A percentile compares a stretch with the other conserved stretches of the same genome.
These are phyloP conservation scores for Ceyx margarethae DNA, from an alignment of 2,113 vertebrate species.

Conservation along the genomic window DNA sequence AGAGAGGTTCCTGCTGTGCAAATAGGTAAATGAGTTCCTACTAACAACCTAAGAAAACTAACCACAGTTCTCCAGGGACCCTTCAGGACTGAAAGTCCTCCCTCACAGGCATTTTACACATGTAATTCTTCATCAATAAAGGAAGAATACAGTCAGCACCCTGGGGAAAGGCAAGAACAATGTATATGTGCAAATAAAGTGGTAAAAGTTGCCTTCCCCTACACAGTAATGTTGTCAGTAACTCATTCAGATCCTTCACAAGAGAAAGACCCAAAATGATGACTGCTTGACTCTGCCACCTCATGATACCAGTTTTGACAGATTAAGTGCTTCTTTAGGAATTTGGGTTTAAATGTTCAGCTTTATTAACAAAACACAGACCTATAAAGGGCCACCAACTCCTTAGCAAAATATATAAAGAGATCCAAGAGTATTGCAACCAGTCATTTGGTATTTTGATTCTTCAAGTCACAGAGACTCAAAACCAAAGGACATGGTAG, in stretches of 20 bases:
- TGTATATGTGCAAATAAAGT: neutral
- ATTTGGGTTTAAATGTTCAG: neutral
- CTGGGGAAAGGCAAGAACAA: neutral
- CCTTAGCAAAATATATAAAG: neutral
- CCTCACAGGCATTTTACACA: neutral
- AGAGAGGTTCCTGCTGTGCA: neutral
- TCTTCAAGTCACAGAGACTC: neutral
- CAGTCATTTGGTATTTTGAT: neutral
- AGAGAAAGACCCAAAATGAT: neutral
- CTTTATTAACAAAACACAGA: neutral
- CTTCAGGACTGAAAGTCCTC: neutral
- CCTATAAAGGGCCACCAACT: neutral
- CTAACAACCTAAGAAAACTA: neutral
- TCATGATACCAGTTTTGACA: neutral
- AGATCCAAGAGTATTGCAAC: neutral
- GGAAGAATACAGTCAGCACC: neutral
- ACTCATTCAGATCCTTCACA: neutral
- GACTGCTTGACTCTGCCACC: neutral
- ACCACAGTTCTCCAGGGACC: neutral
- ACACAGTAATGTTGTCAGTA: neutral
- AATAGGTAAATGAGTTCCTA: neutral
- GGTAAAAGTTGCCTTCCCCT: neutral
- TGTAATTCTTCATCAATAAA: neutral
- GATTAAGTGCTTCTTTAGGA: neutral
- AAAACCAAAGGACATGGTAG: neutral